Evolutionary conservation across 2,888 invertebrate species (phyloP).

Genomic region (Poecilobothrus nobilitatus): DNA sequence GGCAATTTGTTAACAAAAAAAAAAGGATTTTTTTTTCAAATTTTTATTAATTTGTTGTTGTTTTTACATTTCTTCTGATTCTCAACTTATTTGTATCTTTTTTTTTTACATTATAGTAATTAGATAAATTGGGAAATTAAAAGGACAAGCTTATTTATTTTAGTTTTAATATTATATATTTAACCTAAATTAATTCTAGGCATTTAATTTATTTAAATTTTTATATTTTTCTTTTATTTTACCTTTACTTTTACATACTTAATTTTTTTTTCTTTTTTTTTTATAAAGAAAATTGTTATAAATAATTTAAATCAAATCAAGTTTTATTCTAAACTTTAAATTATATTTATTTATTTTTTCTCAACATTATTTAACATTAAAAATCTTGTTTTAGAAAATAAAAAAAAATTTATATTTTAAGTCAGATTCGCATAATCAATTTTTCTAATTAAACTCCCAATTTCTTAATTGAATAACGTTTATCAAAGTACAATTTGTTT

Average conservation of each 20-base stretch:
- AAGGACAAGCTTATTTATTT: conserved; percentile 3
- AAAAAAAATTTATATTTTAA: too few species aligned
- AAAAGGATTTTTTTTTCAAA: background rate
- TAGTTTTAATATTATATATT: background rate
- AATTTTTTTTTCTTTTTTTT: background rate
- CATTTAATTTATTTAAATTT: background rate
- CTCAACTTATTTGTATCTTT: background rate
- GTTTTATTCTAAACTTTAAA: too few species aligned
- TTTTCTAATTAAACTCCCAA: too few species aligned
- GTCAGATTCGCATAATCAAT: too few species aligned
- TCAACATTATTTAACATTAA: too few species aligned
- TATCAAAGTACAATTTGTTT: too few species aligned
- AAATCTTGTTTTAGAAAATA: too few species aligned
- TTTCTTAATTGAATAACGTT: too few species aligned
- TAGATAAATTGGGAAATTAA: background rate
- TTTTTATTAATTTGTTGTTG: conserved; percentile 7
- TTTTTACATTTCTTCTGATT: background rate
- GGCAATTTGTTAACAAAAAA: too few species aligned
- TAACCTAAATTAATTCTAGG: conserved; percentile 8
- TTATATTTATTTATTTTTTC: too few species aligned
- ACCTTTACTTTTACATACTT: background rate
- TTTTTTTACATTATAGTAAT: too few species aligned
- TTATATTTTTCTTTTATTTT: background rate
- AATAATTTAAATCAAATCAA: background rate
- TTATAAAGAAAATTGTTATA: background rate